Conservation (phyloP, 2,888 invertebrate species). For the Latrodectus hesperus region DNA sequence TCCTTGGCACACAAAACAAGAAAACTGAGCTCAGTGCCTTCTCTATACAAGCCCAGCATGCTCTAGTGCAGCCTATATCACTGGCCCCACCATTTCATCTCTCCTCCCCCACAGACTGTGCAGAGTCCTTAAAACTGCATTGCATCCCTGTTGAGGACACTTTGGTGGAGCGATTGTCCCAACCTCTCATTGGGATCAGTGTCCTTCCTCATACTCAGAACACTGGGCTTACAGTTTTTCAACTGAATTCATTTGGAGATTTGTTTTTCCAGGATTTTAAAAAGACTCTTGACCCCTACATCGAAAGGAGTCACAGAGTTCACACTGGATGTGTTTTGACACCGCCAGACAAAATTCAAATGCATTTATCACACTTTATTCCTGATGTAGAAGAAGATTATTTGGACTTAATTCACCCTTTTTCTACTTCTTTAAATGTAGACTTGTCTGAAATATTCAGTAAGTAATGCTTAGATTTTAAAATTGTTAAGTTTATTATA, state of each 20-base stretch:
- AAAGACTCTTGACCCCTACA: background rate
- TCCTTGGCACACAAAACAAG: constrained; percentile 48
- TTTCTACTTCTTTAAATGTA: background rate
- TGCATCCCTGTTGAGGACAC: constrained; percentile 10
- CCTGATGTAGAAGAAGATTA: background rate
- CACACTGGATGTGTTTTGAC: constrained; percentile 43
- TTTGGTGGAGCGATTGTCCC: constrained; percentile 14
- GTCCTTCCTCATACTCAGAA: constrained; percentile 22
- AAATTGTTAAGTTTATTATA: too few relatives aligned
- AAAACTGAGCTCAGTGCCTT: constrained; percentile 31
- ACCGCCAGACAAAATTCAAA: constrained; percentile 31
- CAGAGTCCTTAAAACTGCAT: constrained; percentile 41
- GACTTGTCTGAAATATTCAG: constrained; percentile 39
- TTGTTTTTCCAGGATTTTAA: constrained; percentile 61
- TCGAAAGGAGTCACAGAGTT: constrained; percentile 21
- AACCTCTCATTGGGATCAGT: constrained; percentile 51
- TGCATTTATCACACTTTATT: constrained; percentile 20
- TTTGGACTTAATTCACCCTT: too few relatives aligned
- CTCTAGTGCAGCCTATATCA: constrained; percentile 51
- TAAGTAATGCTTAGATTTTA: constrained; percentile 8
- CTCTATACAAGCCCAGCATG: background rate
- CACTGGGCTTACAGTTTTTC: constrained; percentile 48
- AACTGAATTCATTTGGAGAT: constrained; percentile 57
- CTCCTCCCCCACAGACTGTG: constrained; percentile 44
- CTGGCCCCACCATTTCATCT: constrained; percentile 27